Conservation (phyloP, 1,140 invertebrate species). For the Matsumurasca onukii region DNA sequence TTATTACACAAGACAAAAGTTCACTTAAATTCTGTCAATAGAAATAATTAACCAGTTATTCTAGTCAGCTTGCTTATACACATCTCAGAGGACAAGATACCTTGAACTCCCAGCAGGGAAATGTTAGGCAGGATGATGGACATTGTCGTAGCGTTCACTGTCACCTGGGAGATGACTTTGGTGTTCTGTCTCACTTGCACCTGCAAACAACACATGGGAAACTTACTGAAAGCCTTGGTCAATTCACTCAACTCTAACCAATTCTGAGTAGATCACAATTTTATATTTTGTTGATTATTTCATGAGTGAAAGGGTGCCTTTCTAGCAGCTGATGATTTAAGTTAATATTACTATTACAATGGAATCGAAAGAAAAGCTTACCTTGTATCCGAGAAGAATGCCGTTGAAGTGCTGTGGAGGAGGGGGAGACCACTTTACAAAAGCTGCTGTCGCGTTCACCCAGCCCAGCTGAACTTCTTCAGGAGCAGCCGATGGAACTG, state of each 20-base stretch:
- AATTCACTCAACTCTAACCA: too few species aligned
- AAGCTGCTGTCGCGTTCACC: constrained; percentile 76
- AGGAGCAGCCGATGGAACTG: constrained; percentile 77
- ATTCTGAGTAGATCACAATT: too few species aligned
- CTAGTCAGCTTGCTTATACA: too few species aligned
- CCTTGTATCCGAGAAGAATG: constrained; percentile 78
- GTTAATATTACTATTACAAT: too few species aligned
- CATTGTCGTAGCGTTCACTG: constrained; percentile 69
- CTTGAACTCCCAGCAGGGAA: constrained; percentile 61
- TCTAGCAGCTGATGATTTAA: too few species aligned
- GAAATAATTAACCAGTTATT: too few species aligned
- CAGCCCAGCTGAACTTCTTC: constrained; percentile 80
- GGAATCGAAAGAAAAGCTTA: too few species aligned
- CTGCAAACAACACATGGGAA: constrained; percentile 48
- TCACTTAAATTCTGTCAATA: too few species aligned
- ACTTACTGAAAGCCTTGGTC: not conserved
- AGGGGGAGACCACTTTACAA: constrained; percentile 78
- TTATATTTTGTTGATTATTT: too few species aligned
- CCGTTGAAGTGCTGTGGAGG: constrained; percentile 78
- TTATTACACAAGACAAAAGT: too few species aligned
- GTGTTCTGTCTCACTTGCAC: constrained; percentile 64
- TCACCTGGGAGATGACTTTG: constrained; percentile 66
- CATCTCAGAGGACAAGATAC: too few species aligned
- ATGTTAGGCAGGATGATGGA: constrained; percentile 72
- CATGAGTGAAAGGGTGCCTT: too few species aligned